Evolutionary conservation across 1,140 invertebrate species (phyloP).

Genomic region (Phthorimaea operculella): DNA sequence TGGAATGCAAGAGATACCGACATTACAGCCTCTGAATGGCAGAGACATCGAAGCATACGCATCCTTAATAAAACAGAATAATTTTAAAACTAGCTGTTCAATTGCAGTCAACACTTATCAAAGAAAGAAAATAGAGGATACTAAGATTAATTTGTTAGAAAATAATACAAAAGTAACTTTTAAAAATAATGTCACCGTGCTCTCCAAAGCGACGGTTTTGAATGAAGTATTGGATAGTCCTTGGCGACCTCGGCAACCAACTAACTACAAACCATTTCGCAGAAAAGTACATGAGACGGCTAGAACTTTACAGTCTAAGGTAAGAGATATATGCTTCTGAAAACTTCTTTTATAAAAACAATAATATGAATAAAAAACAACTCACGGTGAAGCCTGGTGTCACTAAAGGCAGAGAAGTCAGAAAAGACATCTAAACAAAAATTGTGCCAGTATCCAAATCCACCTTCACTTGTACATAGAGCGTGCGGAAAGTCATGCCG

Average conservation of each 20-base stretch:
- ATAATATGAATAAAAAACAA: too few species aligned
- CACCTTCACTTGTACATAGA: too few species aligned
- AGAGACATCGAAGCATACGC: neutral
- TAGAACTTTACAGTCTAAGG: too few species aligned
- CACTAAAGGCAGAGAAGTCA: too few species aligned
- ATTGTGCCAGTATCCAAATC: too few species aligned
- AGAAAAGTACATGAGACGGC: conserved; percentile 13
- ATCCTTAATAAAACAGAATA: neutral
- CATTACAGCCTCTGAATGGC: neutral
- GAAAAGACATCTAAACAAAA: too few species aligned
- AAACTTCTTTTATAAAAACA: too few species aligned
- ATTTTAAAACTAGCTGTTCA: neutral
- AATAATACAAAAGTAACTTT: neutral
- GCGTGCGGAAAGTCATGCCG: too few species aligned
- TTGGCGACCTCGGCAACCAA: conserved; percentile 38
- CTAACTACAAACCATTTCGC: conserved; percentile 32
- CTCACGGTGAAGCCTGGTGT: too few species aligned
- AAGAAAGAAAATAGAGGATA: neutral
- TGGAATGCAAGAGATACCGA: neutral
- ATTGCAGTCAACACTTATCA: neutral
- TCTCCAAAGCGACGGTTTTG: conserved; percentile 19
- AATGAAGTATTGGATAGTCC: conserved; percentile 44
- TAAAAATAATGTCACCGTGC: neutral
- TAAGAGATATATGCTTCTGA: too few species aligned
- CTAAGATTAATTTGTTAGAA: neutral